Evolutionary conservation across 2,888 invertebrate genomes (phyloP), one percentile per base, ranked within the genome.

Genomic region (Iphiclides podalirius): DNA sequence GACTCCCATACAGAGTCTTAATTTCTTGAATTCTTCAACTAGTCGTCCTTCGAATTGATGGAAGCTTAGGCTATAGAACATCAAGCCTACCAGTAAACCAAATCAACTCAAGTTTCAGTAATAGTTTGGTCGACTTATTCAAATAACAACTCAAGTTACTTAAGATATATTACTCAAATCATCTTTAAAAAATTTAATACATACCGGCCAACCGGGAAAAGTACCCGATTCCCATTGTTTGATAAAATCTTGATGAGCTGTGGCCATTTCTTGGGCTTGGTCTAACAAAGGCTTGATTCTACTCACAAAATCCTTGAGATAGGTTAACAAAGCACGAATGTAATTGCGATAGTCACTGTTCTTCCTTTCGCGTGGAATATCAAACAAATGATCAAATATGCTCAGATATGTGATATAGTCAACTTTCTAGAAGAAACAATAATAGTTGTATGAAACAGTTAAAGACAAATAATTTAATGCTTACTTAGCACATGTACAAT

Each of bases 391-490:
- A 77, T 99, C 99, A 74, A 99, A 98, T 51, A 94, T 94, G 55
- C 95, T 94, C 53, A 99, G 82, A 76, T 98, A 99, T 0, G 95
- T 94, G 41, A 99, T 96, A 79, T 99, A 99, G 82, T 99, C 99
- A 23, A 98, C 93, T 91, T 96, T 95, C 90, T 92, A 72, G 33
- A 23, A 33, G 16, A 26, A n/a, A n/a, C n/a, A n/a, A n/a, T n/a
- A n/a, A n/a, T n/a, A n/a, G 7, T 14, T 1, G 1, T 11, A 4
- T 13, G 34, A 12, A 12, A 34, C 13, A 12, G 11, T 34, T 11
- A 34, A 33, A 33, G n/a, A n/a, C n/a, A n/a, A n/a, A n/a, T 33
- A 33, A 9, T 12, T 33, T 12, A n/a, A 33, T 6, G 12, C 14
- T 4, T 35, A 6, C 1, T 14, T 35, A 35, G 1, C n/a, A n/a